phyloP scores from a whole-genome alignment of 1,140 invertebrate genomes.

The Heliconius himera region DNA sequence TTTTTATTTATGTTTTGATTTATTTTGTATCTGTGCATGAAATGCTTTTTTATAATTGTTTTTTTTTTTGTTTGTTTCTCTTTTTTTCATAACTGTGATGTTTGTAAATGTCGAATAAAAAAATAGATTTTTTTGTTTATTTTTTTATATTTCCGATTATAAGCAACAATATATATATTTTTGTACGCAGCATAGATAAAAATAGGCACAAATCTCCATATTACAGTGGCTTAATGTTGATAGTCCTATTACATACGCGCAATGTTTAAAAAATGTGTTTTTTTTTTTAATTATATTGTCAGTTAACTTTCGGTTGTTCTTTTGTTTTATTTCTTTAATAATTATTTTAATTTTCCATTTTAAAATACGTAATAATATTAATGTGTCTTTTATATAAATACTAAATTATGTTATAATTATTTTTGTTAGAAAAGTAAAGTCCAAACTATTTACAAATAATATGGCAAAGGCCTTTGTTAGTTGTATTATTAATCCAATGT shows the following conservation, averaged over 20 bases:
- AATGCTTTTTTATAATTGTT: neutral
- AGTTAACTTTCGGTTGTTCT: neutral
- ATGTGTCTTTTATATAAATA: neutral
- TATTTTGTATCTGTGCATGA: neutral
- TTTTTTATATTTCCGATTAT: too few relatives aligned
- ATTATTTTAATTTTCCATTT: neutral
- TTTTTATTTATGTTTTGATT: slow-evolving; percentile 26
- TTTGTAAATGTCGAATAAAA: neutral
- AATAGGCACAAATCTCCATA: neutral
- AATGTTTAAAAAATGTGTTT: too few relatives aligned
- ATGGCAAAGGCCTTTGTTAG: neutral
- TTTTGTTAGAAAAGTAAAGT: neutral
- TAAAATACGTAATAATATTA: neutral
- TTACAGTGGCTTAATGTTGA: neutral
- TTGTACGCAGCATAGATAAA: too few relatives aligned
- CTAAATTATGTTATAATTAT: neutral
- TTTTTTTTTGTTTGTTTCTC: neutral
- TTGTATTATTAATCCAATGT: neutral
- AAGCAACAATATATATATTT: neutral
- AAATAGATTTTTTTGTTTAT: neutral
- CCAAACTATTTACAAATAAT: slow-evolving; percentile 2
- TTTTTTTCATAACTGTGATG: neutral
- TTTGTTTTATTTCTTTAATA: too few relatives aligned
- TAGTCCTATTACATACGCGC: neutral
- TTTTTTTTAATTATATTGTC: too few relatives aligned